Evolutionary conservation across 1,140 invertebrate genomes (phyloP), one percentile per base, ranked within the genome.

Genomic region (Apocrypta bakeri): DNA sequence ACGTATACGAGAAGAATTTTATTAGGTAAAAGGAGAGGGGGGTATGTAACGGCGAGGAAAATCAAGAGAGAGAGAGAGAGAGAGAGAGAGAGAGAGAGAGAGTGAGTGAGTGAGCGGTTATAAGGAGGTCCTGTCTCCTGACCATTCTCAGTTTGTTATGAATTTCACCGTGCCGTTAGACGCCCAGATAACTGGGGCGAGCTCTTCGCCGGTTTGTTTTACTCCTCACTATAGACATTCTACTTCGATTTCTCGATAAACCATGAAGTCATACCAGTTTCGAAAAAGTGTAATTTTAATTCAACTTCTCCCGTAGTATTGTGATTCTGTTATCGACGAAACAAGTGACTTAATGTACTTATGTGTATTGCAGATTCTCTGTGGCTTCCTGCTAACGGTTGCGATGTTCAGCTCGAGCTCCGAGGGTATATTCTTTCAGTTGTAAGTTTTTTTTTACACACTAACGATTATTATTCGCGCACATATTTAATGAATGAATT

Each of bases 131-230:
- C 84, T 71, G 72, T 83, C 85, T 79, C 73, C 71, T 66, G 42
- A 68, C 72, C 64, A 72, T 81, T 78, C 86, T 88, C 85, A 88
- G 87, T 88, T 86, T 85, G 85, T 88, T 86, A 88, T 86, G 86
- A 81, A 86, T 86, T 85, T 81, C 84, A 83, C 79, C 79, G 37
- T 76, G 76, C 77, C 79, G 84, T 80, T 80, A 84, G 33, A 79
- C 40, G 79, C 75, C 64, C 84, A 29, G 81, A 63, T 64, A 81
- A 84, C 84, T 85, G 82, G 83, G 77, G 83, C 81, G 79, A 24
- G 48, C 48, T 48, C n/a, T 42, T 37, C 40, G 71, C 6, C 29
- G 27, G n/a, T n/a, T n/a, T n/a, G n/a, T n/a, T n/a, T n/a, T 56
- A 12, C 31, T 3, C 74, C 24, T 74, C 74, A 69, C 9, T 17